These are phyloP conservation scores for Clarias platycephalus DNA, from an alignment of 2,797 vertebrate genomes.

Conservation along the genomic window DNA sequence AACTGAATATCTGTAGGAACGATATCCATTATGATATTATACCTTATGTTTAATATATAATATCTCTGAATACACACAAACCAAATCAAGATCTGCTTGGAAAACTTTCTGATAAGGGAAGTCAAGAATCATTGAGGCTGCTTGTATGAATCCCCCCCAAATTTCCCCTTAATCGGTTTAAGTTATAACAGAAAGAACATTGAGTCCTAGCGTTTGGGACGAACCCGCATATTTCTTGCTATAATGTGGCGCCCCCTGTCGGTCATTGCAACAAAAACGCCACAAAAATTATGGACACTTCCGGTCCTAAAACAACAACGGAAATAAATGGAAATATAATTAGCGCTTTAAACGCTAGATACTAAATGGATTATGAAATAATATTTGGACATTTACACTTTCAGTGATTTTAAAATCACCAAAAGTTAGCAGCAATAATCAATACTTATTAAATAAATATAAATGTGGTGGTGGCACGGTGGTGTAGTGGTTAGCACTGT, in stretches of 20 bases:
- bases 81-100: neutral
- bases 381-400: neutral
- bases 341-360: too few relatives aligned
- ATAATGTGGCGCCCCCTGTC: constrained; percentile 12
- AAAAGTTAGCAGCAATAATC: neutral
- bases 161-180: neutral
- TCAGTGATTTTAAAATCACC: neutral
- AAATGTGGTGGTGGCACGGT: too few relatives aligned
- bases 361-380: too few relatives aligned
- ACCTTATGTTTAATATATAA: too few relatives aligned
- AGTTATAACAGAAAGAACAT: neutral
- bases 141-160: neutral
- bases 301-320: neutral
- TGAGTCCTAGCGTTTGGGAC: neutral
- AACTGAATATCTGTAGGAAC: too few relatives aligned
- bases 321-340: neutral
- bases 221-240: neutral
- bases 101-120: neutral
- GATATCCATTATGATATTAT: neutral
- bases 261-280: neutral
- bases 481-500: too few relatives aligned
- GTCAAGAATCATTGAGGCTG: neutral
- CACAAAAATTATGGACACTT: constrained; percentile 2
- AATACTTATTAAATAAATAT: neutral
- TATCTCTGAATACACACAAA: too few relatives aligned